Base-by-base conservation (phyloP, 2,113 vertebrate genomes). In the Struthio camelus region DNA sequence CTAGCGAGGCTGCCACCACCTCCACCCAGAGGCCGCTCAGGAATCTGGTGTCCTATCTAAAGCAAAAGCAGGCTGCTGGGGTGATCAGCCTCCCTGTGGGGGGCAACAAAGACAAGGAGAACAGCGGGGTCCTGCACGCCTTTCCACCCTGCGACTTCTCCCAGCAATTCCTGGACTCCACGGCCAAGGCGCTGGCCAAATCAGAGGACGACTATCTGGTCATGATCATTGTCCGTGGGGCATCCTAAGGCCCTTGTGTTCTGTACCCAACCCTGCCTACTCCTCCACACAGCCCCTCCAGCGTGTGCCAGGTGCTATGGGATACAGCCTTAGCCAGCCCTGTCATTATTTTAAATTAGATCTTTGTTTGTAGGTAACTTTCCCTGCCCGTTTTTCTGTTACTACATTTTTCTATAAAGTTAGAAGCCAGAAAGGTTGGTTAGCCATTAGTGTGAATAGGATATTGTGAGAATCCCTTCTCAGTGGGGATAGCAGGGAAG, bases 21-120 rank as follows among this genome's bases (percentile, higher is more conserved):
- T 99, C 99, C 66, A 99, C 99, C 36, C 99, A 99, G 97, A 98
- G 99, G 95, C 99, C 99, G 1, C 98, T 99, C 95, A 99, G 99
- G 97, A 99, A 99, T 98, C 99, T 99, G 98, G 99, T 99, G 97
- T 99, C 99, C 94, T 99, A 99, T 95, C 98, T 99, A 98, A 99
- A 99, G 98, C 99, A 99, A 99, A 99, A 99, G 98, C 99, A 99
- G 98, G 99, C 99, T n/a, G 99, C 99, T 42, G 99, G 99, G 87
- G 99, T 99, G 97, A 99, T 99, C 98, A 99, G 99, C 98, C 98
- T 99, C 80, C 99, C 99, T 19, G 99, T 99, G 32, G 99, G 99
- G 93, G 99, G 99, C 81, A 99, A 99, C 98, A 98, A 99, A 98
- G 99, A 99, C 99, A 99, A 99, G 98, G 99, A 99, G 98, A 99